These are phyloP conservation scores for Callithrix jacchus DNA, from an alignment of 2,113 vertebrate genomes.

Conservation along the genomic window DNA sequence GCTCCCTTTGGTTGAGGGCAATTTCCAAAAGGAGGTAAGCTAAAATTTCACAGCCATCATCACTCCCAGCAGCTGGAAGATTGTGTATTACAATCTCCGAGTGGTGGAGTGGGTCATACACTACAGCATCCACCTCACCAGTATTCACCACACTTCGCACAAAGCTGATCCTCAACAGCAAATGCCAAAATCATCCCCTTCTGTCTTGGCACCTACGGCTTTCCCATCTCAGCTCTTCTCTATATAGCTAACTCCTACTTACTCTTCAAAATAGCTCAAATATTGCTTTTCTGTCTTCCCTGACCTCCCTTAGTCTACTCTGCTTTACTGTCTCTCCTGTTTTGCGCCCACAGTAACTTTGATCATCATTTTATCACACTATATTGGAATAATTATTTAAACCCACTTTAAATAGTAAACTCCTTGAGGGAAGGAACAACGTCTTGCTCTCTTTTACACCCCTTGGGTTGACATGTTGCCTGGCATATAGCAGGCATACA, in stretches of 20 bases:
- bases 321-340: neutral
- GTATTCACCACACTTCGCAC: neutral
- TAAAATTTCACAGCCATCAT: neutral
- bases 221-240: neutral
- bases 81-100: neutral
- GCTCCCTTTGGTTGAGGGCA: neutral
- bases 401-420: conserved; percentile 50
- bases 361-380: neutral
- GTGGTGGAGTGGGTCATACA: neutral
- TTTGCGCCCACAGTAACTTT: neutral
- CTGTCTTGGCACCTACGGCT: neutral
- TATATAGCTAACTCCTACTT: neutral
- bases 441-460: neutral
- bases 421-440: conserved; percentile 56
- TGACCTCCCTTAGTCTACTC: neutral
- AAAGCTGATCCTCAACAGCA: neutral
- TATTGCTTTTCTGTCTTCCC: neutral
- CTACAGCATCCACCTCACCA: neutral
- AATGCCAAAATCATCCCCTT: neutral
- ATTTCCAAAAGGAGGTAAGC: neutral
- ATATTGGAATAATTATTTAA: neutral
- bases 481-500: conserved; percentile 46
- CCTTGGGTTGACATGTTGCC: conserved; percentile 28
- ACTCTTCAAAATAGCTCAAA: conserved; percentile 11
- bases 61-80: neutral